Evolutionary conservation across 1,140 invertebrate genomes (phyloP).

Genomic region (Aphidius gifuensis): DNA sequence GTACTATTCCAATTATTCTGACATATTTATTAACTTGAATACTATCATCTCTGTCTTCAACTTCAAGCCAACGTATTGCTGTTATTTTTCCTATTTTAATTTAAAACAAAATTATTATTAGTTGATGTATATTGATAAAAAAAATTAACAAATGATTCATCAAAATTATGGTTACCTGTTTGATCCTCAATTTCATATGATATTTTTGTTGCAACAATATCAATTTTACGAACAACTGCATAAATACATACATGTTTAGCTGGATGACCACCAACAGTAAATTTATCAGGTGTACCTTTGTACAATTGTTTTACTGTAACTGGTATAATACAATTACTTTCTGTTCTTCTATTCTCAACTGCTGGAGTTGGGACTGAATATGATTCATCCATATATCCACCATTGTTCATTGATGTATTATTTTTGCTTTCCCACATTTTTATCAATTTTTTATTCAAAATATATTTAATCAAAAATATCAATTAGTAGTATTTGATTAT

Average conservation of each 20-base stretch:
- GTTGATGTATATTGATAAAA: neutral
- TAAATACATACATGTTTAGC: constrained; percentile 35
- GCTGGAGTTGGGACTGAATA: constrained; percentile 1
- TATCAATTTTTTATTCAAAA: too few species aligned
- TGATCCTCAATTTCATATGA: constrained; percentile 45
- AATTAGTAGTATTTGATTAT: too few species aligned
- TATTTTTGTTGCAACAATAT: constrained; percentile 42
- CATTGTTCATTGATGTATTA: constrained; percentile 21
- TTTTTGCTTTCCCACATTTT: constrained; percentile 34
- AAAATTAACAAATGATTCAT: constrained; percentile 1
- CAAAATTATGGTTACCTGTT: constrained; percentile 36
- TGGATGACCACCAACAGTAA: constrained; percentile 34
- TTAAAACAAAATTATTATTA: neutral
- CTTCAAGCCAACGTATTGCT: constrained; percentile 47
- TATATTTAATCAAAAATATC: too few species aligned
- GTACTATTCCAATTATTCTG: constrained; percentile 35
- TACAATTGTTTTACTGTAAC: constrained; percentile 41
- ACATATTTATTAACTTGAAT: constrained; percentile 32
- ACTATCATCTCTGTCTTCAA: constrained; percentile 26
- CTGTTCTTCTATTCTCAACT: constrained; percentile 15
- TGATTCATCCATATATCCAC: constrained; percentile 38
- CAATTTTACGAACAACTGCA: constrained; percentile 37
- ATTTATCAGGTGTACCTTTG: constrained; percentile 26
- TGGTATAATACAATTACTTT: constrained; percentile 37
- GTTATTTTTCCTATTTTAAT: constrained; percentile 36